Percentiles rank a stretch among this genome's conserved stretches.
Conservation (phyloP, 2,113 vertebrate species). For the Andinoacara biseriatus region DNA sequence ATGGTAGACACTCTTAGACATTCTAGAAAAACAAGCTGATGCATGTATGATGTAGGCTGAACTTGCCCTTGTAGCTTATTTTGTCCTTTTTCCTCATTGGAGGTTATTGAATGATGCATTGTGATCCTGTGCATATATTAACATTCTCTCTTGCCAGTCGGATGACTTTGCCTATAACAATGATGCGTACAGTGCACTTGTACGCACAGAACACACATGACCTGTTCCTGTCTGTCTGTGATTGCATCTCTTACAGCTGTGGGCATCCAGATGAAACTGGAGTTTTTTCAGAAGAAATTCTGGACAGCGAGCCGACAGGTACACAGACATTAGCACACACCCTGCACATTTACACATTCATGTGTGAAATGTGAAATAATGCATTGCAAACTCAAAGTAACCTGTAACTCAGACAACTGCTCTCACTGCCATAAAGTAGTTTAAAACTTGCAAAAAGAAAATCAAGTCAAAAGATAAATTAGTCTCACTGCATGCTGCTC, state of each 20-base stretch:
- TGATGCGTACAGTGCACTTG: background rate
- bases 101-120: slow-evolving; percentile 21
- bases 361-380: background rate
- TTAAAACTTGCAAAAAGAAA: no score
- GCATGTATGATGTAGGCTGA: background rate
- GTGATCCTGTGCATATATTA: background rate
- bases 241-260: slow-evolving; percentile 87
- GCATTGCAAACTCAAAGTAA: background rate
- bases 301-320: slow-evolving; percentile 99
- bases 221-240: slow-evolving; percentile 6
- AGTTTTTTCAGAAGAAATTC: slow-evolving; percentile 98
- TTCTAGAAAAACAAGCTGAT: slow-evolving; percentile 25
- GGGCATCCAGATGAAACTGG: slow-evolving; percentile 99
- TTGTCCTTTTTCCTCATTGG: background rate
- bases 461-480: no score
- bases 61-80: background rate
- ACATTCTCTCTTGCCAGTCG: background rate
- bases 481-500: no score
- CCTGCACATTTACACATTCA: background rate
- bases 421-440: background rate
- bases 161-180: background rate
- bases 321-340: background rate
- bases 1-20: slow-evolving; percentile 10
- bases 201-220: background rate
- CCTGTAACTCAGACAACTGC: background rate